Evolutionary conservation across 2,888 invertebrate genomes (phyloP), one percentile per base, ranked within the genome.

Genomic region (Hemistola chrysoprasaria): DNA sequence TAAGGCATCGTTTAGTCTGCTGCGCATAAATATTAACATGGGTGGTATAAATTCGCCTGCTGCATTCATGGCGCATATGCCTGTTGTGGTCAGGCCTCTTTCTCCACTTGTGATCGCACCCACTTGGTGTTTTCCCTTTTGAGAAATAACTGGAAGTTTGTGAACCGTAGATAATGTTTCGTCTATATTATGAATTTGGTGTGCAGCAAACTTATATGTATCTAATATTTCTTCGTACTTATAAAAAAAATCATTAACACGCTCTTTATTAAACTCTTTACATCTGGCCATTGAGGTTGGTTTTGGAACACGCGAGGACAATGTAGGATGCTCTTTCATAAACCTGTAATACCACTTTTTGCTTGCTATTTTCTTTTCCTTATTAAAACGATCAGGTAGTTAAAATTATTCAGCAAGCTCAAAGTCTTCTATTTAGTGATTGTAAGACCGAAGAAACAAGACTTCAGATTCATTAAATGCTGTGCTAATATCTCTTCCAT

Each of bases 11-110:
- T 10, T 22, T 7, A 28, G 4, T 6, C 9, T 28, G 7, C 3
- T 22, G 16, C 23, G 11, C 10, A 8, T 26, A 20, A 9, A 26
- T 25, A 34, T 26, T 7, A 28, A 22, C 25, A 25, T 53, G 22
- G 51, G 53, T 25, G 58, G 55, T 40, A 59, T 32, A 27, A 34
- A 53, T 43, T 48, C 45, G 7, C 53, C 50, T 32, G 49, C 50
- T 10, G 44, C 42, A 23, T 47, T 50, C 47, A 50, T 50, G 7
- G 25, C 23, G 39, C 35, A 44, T 21, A 44, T 20, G 11, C 34
- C 30, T 40, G 40, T 51, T 8, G 48, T 53, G 24, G 22, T 51
- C 23, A 51, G 22, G 36, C 49, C 49, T 23, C 47, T 31, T 43
- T 51, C 51, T 16, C 47, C 47, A 23, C 51, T 51, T 31, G 54